phyloP scores from a whole-genome alignment of 2,113 vertebrate species.

The Paralichthys olivaceus region DNA sequence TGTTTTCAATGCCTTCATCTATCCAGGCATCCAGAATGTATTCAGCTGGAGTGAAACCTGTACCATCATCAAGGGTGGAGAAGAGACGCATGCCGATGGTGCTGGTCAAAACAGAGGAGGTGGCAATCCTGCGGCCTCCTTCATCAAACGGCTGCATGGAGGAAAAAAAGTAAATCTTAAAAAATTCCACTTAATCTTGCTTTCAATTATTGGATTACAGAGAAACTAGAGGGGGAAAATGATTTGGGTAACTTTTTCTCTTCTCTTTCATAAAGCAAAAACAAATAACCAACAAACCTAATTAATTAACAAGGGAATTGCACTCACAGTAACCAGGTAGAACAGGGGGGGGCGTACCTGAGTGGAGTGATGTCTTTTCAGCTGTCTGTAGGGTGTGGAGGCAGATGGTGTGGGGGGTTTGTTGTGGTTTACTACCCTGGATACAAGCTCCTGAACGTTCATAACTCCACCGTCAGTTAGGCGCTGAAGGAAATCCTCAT shows the following conservation, averaged over 20 bases:
- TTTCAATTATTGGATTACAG: neutral
- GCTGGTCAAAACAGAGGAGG: constrained; percentile 83
- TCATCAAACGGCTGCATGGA: constrained; percentile 90
- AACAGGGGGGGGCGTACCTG: constrained; percentile 82
- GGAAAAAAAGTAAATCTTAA: neutral
- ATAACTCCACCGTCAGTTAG: constrained; percentile 84
- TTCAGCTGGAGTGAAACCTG: constrained; percentile 88
- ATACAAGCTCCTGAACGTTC: constrained; percentile 91
- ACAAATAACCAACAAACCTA: neutral
- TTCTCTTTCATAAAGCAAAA: neutral
- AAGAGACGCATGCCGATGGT: constrained; percentile 88
- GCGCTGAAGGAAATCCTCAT: constrained; percentile 84
- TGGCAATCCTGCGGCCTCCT: constrained; percentile 86
- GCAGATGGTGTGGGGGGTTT: constrained; percentile 87
- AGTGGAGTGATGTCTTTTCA: constrained; percentile 93
- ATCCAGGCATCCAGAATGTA: constrained; percentile 90
- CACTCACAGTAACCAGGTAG: neutral
- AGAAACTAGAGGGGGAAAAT: neutral
- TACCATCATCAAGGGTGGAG: constrained; percentile 92
- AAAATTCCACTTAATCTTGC: neutral
- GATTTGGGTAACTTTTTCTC: neutral
- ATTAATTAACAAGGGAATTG: constrained; percentile 6
- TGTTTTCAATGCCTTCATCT: constrained; percentile 92
- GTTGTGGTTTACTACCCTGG: constrained; percentile 83
- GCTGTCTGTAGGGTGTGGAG: constrained; percentile 92